Percentiles rank a stretch among this genome's conserved stretches.
Conservation (phyloP, 2,797 vertebrate genomes). For the Octomys mimax region DNA sequence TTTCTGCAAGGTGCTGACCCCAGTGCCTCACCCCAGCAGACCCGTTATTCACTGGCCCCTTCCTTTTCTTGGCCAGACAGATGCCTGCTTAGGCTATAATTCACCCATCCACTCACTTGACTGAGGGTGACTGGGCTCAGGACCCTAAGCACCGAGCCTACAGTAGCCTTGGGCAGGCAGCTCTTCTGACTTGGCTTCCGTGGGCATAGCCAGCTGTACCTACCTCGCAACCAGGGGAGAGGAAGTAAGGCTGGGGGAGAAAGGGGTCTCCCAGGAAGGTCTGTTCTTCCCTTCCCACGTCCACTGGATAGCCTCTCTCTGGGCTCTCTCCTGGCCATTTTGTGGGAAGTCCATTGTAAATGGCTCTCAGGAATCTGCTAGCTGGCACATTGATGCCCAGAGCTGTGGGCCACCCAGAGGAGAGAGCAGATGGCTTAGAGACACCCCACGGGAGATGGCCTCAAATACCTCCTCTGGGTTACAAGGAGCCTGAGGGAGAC, state of each 20-base stretch:
- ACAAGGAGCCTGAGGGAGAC: background rate
- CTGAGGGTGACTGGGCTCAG: background rate
- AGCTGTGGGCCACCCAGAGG: background rate
- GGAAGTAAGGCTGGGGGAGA: background rate
- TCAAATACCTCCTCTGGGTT: background rate
- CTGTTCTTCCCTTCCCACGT: too few species aligned
- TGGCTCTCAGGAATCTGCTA: background rate
- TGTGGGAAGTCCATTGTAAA: accelerated
- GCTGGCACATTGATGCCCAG: background rate
- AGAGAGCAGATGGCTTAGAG: background rate
- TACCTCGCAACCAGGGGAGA: background rate
- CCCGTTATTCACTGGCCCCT: accelerated
- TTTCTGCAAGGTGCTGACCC: accelerated
- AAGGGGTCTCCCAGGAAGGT: too few species aligned
- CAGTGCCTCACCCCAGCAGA: accelerated
- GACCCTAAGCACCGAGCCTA: background rate
- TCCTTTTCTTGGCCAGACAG: background rate
- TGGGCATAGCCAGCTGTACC: accelerated
- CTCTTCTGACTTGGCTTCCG: background rate
- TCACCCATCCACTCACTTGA: accelerated
- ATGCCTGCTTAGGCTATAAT: background rate
- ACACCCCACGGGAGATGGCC: background rate
- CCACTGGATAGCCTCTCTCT: too few species aligned
- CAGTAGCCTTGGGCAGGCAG: background rate
- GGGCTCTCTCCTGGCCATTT: background rate